Base-by-base conservation (phyloP, 2,113 vertebrate species). In the Ochotona princeps region DNA sequence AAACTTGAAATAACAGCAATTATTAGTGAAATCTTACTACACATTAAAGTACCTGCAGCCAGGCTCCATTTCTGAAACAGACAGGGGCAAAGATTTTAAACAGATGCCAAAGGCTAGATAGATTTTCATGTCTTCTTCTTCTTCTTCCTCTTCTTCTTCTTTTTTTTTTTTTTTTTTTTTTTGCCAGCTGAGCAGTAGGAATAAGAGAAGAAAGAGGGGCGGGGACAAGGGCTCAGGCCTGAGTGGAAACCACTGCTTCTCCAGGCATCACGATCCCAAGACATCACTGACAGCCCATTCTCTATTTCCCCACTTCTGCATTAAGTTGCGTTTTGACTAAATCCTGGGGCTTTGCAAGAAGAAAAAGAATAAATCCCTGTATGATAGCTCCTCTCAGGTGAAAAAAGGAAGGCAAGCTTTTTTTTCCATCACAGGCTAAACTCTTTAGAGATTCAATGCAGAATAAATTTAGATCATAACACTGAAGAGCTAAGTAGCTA, bases 391-490 rank as follows among this genome's bases (percentile, higher is more conserved):
- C 86, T 93, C 61, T 60, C 28, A 91, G 87, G 91, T 38, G 86
- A 88, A 96, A 94, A 83, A 15, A 65, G 70, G 25, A 92, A 79
- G 79, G 90, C 74, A 92, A 94, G 91, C 47, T 61, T 18, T 66
- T 88, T 76, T 93, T 82, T 69, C 60, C 35, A 95, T 86, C 54
- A 15, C 1, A 75, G 35, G 26, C 73, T 92, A 93, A 94, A 78
- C 32, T 83, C 70, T 90, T 95, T 73, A 63, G 83, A 96, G 72
- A 86, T 81, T 91, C 83, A 57, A 47, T 44, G 75, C 9, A 84
- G 91, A 86, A 91, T 94, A 89, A 76, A 94, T 93, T 96, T 94
- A 95, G 91, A 89, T 87, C 54, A 65, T 82, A 84, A 44, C 63
- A 95, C 66, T 73, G 76, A 87, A 78, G 47, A 72, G 51, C 87